Percentiles rank a stretch among this genome's conserved stretches.
Conservation (phyloP, 2,888 invertebrate genomes). For the Netelia inedita region DNA sequence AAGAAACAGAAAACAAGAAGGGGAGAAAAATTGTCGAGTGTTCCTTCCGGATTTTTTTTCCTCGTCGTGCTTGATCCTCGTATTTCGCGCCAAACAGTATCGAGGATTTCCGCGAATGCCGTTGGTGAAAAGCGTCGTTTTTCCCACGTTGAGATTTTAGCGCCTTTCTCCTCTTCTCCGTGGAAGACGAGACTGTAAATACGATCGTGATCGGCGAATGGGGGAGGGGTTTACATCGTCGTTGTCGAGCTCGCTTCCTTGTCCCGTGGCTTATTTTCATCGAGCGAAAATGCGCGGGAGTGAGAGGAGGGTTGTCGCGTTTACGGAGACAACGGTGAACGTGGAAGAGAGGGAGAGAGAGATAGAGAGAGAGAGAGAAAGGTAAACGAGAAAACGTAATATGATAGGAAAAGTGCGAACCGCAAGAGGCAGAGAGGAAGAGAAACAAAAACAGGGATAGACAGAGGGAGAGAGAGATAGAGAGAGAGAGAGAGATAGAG, state of each 20-base stretch:
- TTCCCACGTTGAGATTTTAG: not conserved
- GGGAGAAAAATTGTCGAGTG: not conserved
- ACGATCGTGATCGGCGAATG: not conserved
- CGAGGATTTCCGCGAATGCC: not conserved
- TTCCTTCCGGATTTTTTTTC: conserved; percentile 9
- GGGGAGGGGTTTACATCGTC: conserved; percentile 5
- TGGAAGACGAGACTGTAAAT: not conserved
- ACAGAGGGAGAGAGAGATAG: conserved; percentile 7
- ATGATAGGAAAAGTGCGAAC: conserved; percentile 18
- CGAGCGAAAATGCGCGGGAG: conserved; percentile 13
- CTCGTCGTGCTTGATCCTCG: not conserved
- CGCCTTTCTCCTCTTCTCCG: not conserved
- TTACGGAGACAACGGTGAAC: conserved; percentile 20
- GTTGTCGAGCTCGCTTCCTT: conserved; percentile 18
- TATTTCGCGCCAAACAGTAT: not conserved
- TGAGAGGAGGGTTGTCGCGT: conserved; percentile 7
- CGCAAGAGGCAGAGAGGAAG: not conserved
- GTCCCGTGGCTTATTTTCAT: conserved; percentile 30
- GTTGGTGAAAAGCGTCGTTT: not conserved
- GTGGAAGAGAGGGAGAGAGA: conserved; percentile 4
- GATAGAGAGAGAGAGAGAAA: not conserved
- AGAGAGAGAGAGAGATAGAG: conserved; percentile 23
- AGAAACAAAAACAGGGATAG: not conserved
- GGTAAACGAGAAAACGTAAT: conserved; percentile 26
- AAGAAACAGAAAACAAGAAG: not conserved